Base-by-base conservation (phyloP, 1,140 invertebrate genomes). In the Vanessa tameamea region DNA sequence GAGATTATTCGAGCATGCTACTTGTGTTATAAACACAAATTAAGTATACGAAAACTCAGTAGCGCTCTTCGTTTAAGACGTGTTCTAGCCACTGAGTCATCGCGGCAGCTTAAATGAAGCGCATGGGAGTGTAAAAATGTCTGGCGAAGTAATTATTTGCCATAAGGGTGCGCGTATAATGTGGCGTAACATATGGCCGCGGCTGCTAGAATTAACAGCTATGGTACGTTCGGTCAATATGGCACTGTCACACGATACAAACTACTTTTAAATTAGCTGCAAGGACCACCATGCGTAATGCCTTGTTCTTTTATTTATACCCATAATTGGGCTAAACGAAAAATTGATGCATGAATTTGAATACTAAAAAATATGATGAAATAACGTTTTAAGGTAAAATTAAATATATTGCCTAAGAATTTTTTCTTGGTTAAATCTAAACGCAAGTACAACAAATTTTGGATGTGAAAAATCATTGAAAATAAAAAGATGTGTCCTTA, bases 81-180 rank as follows among this genome's bases (percentile, higher is more conserved):
- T 9, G 9, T 43, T 43, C 9, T 43, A 43, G 6, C 7, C 9
- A 61, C 57, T 15, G 6, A 13, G 3, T 64, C 51, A 47, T 53
- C 72, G 48, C 64, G 72, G 55, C 67, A 64, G 63, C 66, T 73
- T 73, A 85, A 84, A 83, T 85, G 84, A 82, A 81, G 82, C 78
- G 81, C 70, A 78, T 85, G 67, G 78, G 78, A 80, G 20, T 61
- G 50, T 55, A 47, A 75, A 71, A 75, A 80, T 82, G 75, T 80
- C 78, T 90, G 89, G 85, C 86, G 80, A 83, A 87, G 87, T 87
- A 85, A 89, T 92, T 92, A 90, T 87, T 87, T 89, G 89, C 88
- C 86, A 84, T 88, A 69, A 67, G 76, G 68, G 50, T 72, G 61
- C 87, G 31, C 23, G 14, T 37, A n/a, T 61, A 61, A 89, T 83